These are phyloP conservation scores for Cichladusa arquata DNA, from an alignment of 2,113 vertebrate species.

Conservation along the genomic window DNA sequence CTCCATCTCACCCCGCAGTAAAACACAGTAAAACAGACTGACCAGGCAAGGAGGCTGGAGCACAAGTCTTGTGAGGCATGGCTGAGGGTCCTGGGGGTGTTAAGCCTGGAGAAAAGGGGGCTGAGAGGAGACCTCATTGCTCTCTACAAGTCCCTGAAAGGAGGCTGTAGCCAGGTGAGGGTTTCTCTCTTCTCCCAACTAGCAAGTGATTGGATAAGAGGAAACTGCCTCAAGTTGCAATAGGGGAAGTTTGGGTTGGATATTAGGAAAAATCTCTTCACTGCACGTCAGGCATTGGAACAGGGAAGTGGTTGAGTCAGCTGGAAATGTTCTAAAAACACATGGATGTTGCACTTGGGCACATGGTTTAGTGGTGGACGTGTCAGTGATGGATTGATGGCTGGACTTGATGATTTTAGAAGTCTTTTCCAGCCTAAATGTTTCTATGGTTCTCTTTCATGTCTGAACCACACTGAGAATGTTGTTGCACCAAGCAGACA, in stretches of 20 bases:
- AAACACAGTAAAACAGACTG: not conserved
- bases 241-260: not conserved
- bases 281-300: not conserved
- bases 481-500: not conserved
- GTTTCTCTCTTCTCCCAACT: not conserved
- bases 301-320: not conserved
- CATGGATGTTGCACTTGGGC: not conserved
- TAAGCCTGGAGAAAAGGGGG: not conserved
- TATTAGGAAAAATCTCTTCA: not conserved
- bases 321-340: not conserved
- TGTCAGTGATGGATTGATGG: not conserved
- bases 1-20: not conserved
- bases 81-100: not conserved
- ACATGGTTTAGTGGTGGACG: not conserved
- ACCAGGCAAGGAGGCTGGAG: too few species aligned
- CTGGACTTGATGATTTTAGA: not conserved
- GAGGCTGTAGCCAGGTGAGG: too few species aligned
- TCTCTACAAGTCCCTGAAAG: not conserved
- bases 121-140: not conserved
- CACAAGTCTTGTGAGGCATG: too few species aligned
- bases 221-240: not conserved
- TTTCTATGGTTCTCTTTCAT: not conserved
- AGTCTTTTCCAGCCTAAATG: not conserved
- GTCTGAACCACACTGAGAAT: rapidly evolving
- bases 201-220: not conserved